Percentiles rank a stretch among this genome's conserved stretches.
Evolutionary conservation across 2,797 vertebrate species (phyloP).

Genomic region (Sebastolobus altivelis): DNA sequence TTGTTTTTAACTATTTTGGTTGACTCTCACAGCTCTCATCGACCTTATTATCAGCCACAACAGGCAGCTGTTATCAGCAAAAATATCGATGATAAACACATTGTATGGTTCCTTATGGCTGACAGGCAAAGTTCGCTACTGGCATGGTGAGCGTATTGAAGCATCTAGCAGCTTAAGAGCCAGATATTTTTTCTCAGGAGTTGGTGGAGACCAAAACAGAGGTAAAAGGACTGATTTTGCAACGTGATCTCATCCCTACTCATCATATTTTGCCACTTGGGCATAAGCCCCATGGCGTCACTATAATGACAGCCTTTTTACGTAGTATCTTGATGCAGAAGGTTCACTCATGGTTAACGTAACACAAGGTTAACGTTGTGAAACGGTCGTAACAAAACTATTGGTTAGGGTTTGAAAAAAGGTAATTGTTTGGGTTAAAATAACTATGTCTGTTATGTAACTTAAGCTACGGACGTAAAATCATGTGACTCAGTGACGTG

Average conservation of each 20-base stretch:
- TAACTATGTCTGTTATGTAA: too few species aligned
- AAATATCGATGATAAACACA: background rate
- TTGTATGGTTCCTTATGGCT: background rate
- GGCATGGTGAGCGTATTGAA: background rate
- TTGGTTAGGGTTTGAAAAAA: background rate
- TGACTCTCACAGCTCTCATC: background rate
- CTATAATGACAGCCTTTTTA: background rate
- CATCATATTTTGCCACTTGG: background rate
- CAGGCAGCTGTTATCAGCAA: background rate
- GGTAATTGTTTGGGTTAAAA: too few species aligned
- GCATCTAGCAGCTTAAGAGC: background rate
- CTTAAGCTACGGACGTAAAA: accelerated
- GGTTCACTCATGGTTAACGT: background rate
- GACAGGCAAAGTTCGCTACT: background rate
- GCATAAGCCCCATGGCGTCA: background rate
- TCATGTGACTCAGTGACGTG: too few species aligned
- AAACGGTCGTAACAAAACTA: background rate
- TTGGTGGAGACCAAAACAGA: background rate
- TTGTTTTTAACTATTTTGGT: background rate
- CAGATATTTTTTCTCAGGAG: background rate
- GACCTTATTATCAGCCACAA: background rate
- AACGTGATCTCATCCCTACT: accelerated
- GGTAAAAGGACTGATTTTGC: background rate
- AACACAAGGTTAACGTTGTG: background rate
- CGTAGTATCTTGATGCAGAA: accelerated